phyloP scores from a whole-genome alignment of 2,797 vertebrate species.

The Coracias cyanogaster region DNA sequence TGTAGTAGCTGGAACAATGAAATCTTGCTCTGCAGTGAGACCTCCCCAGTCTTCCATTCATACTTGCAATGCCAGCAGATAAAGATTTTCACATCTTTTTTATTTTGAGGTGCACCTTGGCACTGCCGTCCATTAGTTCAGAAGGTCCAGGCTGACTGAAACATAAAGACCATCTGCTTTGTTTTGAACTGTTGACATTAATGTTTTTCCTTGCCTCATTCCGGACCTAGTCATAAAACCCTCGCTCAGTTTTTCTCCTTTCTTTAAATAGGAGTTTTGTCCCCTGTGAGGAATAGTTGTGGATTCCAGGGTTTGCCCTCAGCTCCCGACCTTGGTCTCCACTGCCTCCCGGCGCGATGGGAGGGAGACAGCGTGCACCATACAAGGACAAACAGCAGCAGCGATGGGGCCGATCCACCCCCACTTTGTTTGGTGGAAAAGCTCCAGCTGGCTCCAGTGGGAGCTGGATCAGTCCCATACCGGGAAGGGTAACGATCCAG shows the following conservation, averaged over 20 bases:
- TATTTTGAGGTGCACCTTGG: neutral
- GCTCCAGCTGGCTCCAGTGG: constrained; percentile 36
- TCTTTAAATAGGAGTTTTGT: constrained; percentile 7
- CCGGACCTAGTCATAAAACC: neutral
- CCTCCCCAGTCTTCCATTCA: neutral
- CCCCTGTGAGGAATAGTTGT: neutral
- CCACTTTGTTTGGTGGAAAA: neutral
- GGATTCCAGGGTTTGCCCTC: neutral
- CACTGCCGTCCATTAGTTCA: neutral
- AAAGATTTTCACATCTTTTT: neutral
- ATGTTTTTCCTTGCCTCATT: neutral
- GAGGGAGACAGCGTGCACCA: neutral
- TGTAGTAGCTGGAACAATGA: neutral
- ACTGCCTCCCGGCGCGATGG: rapidly evolving
- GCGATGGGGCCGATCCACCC: neutral
- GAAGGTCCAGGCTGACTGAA: neutral
- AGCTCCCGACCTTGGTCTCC: neutral
- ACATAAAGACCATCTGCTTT: neutral
- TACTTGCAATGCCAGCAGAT: neutral
- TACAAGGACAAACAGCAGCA: neutral
- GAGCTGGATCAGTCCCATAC: neutral
- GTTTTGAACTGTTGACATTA: neutral
- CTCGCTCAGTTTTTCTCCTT: neutral
- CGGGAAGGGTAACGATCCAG: neutral
- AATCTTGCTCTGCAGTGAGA: neutral